phyloP scores from a whole-genome alignment of 2,797 vertebrate genomes.

The Sebastes hubbsi region DNA sequence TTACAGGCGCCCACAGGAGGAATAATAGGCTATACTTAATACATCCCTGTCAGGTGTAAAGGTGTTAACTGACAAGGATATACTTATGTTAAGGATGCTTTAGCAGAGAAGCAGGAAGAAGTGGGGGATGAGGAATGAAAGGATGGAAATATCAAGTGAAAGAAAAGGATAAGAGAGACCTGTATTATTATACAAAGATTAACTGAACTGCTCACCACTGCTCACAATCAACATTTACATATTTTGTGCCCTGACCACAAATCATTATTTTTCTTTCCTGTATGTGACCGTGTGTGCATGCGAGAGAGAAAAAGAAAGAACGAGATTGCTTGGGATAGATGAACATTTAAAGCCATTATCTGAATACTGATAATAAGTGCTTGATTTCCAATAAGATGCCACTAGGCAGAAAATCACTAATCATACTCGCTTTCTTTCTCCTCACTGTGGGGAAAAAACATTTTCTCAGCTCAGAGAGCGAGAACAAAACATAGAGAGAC shows the following conservation, averaged over 20 bases:
- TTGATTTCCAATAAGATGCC: constrained; percentile 43
- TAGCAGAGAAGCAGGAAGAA: too few relatives aligned
- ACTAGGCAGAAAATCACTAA: constrained; percentile 52
- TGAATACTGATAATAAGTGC: constrained; percentile 30
- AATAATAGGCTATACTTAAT: neutral
- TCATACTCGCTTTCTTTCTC: constrained; percentile 27
- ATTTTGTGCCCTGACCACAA: neutral
- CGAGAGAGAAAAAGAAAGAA: neutral
- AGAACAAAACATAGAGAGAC: neutral
- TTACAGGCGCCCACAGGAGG: neutral
- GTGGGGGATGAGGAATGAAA: neutral
- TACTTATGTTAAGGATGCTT: neutral
- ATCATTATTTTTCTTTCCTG: neutral
- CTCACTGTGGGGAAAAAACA: neutral
- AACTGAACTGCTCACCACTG: neutral
- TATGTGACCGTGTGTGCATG: neutral
- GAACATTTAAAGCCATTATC: constrained; percentile 38
- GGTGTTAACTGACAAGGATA: neutral
- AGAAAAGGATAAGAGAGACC: neutral
- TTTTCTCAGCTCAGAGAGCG: constrained; percentile 7
- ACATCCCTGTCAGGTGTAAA: neutral
- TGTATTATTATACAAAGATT: neutral
- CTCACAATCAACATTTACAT: neutral
- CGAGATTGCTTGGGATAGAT: constrained; percentile 14
- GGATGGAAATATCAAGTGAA: neutral